Conservation (phyloP, 2,113 vertebrate species). For the Triplophysa dalaica region DNA sequence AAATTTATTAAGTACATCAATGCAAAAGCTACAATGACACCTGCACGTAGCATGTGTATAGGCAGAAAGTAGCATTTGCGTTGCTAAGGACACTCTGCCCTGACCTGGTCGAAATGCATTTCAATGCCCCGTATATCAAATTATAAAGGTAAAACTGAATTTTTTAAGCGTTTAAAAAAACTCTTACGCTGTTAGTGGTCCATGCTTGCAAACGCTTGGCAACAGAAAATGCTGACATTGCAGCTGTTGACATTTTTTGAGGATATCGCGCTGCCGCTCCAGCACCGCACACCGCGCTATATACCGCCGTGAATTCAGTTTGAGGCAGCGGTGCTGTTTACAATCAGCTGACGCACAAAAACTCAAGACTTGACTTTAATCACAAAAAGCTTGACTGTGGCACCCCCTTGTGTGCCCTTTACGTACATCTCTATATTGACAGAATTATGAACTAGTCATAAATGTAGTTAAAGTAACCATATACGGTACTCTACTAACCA, state of each 20-base stretch:
- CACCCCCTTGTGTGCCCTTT: background rate
- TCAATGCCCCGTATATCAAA: background rate
- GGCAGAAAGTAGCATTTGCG: background rate
- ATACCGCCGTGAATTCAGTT: background rate
- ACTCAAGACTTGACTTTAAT: background rate
- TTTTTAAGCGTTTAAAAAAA: background rate
- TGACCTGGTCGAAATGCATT: background rate
- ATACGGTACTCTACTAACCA: background rate
- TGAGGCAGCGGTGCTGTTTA: background rate
- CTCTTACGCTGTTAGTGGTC: slow-evolving; percentile 37
- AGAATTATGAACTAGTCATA: too few relatives aligned
- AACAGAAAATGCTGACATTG: slow-evolving; percentile 47
- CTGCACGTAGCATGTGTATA: background rate
- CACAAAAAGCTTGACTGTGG: background rate
- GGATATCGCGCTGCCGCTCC: background rate
- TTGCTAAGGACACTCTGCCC: background rate
- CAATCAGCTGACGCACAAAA: background rate
- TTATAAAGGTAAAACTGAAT: background rate
- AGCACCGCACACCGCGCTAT: background rate
- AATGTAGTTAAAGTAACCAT: too few relatives aligned
- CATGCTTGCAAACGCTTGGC: slow-evolving; percentile 54
- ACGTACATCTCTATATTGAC: background rate
- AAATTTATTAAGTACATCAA: background rate
- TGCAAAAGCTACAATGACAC: background rate
- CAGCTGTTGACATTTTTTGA: slow-evolving; percentile 53